A percentile compares a stretch with the other conserved stretches of the same genome.
Conservation (phyloP, 2,797 vertebrate genomes). For the Phataginus tetradactyla region DNA sequence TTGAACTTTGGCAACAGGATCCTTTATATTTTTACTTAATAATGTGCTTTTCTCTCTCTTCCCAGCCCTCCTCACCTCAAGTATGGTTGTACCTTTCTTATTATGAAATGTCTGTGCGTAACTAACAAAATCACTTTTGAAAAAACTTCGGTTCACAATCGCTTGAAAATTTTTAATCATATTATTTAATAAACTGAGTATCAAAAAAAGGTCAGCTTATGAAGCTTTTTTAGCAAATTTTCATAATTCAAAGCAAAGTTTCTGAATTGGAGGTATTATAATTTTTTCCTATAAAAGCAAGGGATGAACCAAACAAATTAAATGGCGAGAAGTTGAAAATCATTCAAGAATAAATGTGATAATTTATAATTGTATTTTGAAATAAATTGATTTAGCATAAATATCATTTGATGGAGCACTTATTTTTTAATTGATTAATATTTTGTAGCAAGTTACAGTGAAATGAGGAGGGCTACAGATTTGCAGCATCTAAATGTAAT, state of each 20-base stretch:
- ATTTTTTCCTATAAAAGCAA: not conserved
- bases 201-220: not conserved
- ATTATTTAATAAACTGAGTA: not conserved
- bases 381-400: not conserved
- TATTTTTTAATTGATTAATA: not conserved
- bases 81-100: slow-evolving; percentile 74
- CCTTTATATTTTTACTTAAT: not conserved
- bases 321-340: not conserved
- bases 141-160: not conserved
- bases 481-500: not conserved
- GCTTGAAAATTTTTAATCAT: not conserved
- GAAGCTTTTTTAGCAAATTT: not conserved
- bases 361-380: not conserved
- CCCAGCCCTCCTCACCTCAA: slow-evolving; percentile 44
- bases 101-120: slow-evolving; percentile 78
- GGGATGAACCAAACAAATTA: not conserved
- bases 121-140: too few relatives aligned
- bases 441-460: not conserved
- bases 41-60: slow-evolving; percentile 45
- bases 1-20: not conserved
- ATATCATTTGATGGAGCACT: not conserved
- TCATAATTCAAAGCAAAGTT: not conserved
- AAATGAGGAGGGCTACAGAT: not conserved
- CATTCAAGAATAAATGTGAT: not conserved
- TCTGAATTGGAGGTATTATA: not conserved